Percentiles rank a stretch among this genome's conserved stretches.
Conservation (phyloP, 2,888 invertebrate genomes). For the Theodoxus fluviatilis region DNA sequence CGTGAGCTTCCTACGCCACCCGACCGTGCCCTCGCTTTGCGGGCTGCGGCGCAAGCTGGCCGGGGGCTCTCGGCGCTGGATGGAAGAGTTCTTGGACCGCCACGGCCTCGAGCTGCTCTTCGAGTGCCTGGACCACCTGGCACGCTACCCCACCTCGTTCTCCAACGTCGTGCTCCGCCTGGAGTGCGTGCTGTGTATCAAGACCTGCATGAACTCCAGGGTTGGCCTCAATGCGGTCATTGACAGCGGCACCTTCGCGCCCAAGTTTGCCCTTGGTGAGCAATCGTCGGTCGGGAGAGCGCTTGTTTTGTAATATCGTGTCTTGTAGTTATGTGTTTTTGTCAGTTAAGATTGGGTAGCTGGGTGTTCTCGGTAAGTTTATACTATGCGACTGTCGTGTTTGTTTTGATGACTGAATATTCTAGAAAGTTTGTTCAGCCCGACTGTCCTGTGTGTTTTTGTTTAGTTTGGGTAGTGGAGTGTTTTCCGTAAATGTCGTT, state of each 20-base stretch:
- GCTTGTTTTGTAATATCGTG: too few relatives aligned
- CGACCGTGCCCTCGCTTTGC: constrained; percentile 52
- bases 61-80: constrained; percentile 47
- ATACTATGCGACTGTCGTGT: too few relatives aligned
- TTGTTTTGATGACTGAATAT: too few relatives aligned
- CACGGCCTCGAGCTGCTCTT: constrained; percentile 52
- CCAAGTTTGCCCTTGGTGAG: constrained; percentile 83
- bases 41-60: constrained; percentile 53
- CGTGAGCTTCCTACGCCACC: constrained; percentile 46
- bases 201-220: constrained; percentile 80
- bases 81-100: constrained; percentile 56
- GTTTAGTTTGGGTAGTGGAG: too few relatives aligned
- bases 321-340: too few relatives aligned
- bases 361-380: too few relatives aligned
- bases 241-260: constrained; percentile 89
- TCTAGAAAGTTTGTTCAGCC: too few relatives aligned
- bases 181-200: constrained; percentile 60
- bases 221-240: constrained; percentile 93
- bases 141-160: constrained; percentile 40
- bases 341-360: too few relatives aligned
- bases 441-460: too few relatives aligned
- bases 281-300: too few relatives aligned
- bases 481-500: too few relatives aligned
- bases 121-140: constrained; percentile 47
- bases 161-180: constrained; percentile 47